These are phyloP conservation scores for Lithophane socia DNA, from an alignment of 2,888 invertebrate species.

Conservation along the genomic window DNA sequence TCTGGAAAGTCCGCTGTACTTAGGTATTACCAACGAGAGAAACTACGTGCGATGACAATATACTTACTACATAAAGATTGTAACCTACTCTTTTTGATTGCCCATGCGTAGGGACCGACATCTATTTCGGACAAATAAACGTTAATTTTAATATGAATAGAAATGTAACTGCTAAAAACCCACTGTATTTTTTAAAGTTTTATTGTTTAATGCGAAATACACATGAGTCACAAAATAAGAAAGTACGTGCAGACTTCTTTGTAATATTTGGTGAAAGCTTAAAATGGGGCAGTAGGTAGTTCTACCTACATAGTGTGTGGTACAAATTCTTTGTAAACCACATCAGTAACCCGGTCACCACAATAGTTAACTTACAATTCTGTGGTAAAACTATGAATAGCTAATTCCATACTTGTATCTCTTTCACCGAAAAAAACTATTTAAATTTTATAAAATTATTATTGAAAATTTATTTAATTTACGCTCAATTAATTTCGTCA, in stretches of 20 bases:
- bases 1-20: conserved; percentile 14
- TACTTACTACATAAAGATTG: not conserved
- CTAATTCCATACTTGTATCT: conserved; percentile 1
- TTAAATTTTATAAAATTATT: not conserved
- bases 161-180: conserved; percentile 21
- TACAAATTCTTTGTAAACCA: conserved; percentile 45
- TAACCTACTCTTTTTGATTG: not conserved
- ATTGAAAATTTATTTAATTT: not conserved
- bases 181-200: not conserved
- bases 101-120: not conserved
- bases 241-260: conserved; percentile 50
- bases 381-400: conserved; percentile 26
- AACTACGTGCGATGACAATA: not conserved
- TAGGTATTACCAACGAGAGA: conserved; percentile 9
- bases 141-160: not conserved
- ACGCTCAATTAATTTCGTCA: not conserved
- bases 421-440: not conserved
- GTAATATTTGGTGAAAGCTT: conserved; percentile 57
- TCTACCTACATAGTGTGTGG: conserved; percentile 21
- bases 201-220: conserved; percentile 8
- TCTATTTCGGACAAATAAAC: not conserved
- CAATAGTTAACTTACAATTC: conserved; percentile 16
- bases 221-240: conserved; percentile 53
- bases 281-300: conserved; percentile 34
- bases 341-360: conserved; percentile 38